Evolutionary conservation across 1,140 invertebrate species (phyloP).

Genomic region (Drosophila tani): DNA sequence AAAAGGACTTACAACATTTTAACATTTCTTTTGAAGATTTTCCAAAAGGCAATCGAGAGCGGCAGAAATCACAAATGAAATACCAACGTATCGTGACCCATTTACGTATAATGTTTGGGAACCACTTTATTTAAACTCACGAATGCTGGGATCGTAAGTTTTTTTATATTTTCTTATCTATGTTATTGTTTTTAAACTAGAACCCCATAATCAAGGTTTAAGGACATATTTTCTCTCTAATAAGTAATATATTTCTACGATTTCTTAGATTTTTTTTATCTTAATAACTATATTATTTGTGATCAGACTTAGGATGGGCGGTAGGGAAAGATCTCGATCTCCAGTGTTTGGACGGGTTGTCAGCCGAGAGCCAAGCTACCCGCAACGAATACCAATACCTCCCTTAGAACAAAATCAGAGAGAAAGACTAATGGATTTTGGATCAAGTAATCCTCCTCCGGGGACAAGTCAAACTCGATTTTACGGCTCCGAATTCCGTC

Average conservation of each 20-base stretch:
- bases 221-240: too few species aligned
- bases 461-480: slow-evolving; percentile 36
- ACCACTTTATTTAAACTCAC: slow-evolving; percentile 87
- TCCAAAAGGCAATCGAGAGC: slow-evolving; percentile 94
- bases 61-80: slow-evolving; percentile 93
- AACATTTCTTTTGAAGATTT: slow-evolving; percentile 85
- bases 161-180: neutral
- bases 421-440: slow-evolving; percentile 39
- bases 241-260: too few species aligned
- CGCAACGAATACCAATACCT: slow-evolving; percentile 33
- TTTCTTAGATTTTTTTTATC: neutral
- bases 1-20: neutral
- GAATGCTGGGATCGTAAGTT: slow-evolving; percentile 86
- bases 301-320: slow-evolving; percentile 55
- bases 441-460: slow-evolving; percentile 3
- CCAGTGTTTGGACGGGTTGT: slow-evolving; percentile 88
- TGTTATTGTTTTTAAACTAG: too few species aligned
- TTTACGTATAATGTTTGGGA: slow-evolving; percentile 93
- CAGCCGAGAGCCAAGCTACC: slow-evolving; percentile 86
- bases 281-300: neutral
- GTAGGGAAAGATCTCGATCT: slow-evolving; percentile 62
- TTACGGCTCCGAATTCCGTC: slow-evolving; percentile 63
- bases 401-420: slow-evolving; percentile 52
- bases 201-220: too few species aligned
- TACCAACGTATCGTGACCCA: slow-evolving; percentile 92